Conservation (phyloP, 1,140 invertebrate genomes). For the Brachionus sp. region DNA sequence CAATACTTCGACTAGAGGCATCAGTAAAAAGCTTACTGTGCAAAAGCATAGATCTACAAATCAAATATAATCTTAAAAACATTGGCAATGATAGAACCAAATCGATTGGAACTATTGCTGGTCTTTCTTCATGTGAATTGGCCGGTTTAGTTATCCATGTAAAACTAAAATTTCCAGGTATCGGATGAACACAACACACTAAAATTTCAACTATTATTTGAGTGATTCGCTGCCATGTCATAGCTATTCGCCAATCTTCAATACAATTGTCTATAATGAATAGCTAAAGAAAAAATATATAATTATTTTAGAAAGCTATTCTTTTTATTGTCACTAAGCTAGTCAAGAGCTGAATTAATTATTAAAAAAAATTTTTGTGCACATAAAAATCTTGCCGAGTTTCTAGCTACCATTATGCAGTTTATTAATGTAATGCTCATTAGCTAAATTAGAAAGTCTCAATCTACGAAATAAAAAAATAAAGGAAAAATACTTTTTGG, state of each 20-base stretch:
- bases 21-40: conserved; percentile 99
- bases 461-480: no score
- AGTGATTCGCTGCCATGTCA: conserved; percentile 90
- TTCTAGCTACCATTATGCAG: no score
- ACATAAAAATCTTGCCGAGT: no score
- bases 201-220: conserved; percentile 86
- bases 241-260: conserved; percentile 98
- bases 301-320: neutral
- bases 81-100: conserved; percentile 82
- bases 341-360: no score
- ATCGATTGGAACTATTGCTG: conserved; percentile 34
- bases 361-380: no score
- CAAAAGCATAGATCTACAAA: conserved; percentile 96
- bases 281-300: conserved; percentile 66
- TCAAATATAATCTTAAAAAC: conserved; percentile 97
- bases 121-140: neutral
- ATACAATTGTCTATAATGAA: conserved; percentile 99
- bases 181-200: conserved; percentile 93
- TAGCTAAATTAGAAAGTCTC: no score
- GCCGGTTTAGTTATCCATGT: conserved; percentile 74
- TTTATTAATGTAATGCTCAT: no score
- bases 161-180: conserved; percentile 92
- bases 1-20: conserved; percentile 78
- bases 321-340: neutral
- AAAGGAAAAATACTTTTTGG: no score